These are phyloP conservation scores for Nothocercus julius DNA, from an alignment of 2,113 vertebrate species.

Conservation along the genomic window DNA sequence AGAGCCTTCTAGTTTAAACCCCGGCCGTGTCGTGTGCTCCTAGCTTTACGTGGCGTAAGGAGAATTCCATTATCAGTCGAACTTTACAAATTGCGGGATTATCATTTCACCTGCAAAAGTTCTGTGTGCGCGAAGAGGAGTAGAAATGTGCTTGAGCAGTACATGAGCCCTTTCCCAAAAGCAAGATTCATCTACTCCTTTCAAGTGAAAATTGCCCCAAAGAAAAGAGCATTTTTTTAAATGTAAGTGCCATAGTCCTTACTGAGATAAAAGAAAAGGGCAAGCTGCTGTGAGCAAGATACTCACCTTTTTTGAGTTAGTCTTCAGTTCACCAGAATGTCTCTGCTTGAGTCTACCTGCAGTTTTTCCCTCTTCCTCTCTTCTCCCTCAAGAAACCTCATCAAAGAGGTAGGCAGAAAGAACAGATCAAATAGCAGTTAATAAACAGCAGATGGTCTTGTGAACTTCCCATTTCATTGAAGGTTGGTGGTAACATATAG, in stretches of 20 bases:
- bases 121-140: not conserved
- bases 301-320: not conserved
- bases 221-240: not conserved
- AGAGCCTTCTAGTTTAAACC: not conserved
- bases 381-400: not conserved
- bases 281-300: not conserved
- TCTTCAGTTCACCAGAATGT: not conserved
- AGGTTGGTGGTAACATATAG: not conserved
- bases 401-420: not conserved
- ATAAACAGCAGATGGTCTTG: not conserved
- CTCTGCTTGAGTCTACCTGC: not conserved
- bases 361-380: not conserved
- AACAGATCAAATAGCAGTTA: not conserved
- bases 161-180: not conserved
- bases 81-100: not conserved
- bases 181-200: not conserved
- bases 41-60: not conserved
- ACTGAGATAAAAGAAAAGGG: not conserved
- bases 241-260: not conserved
- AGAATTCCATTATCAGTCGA: not conserved
- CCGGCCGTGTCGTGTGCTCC: not conserved
- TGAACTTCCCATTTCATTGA: not conserved
- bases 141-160: not conserved
- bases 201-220: not conserved
- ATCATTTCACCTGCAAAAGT: not conserved